Conservation (phyloP, 2,888 invertebrate genomes). For the Orthosia cruda region DNA sequence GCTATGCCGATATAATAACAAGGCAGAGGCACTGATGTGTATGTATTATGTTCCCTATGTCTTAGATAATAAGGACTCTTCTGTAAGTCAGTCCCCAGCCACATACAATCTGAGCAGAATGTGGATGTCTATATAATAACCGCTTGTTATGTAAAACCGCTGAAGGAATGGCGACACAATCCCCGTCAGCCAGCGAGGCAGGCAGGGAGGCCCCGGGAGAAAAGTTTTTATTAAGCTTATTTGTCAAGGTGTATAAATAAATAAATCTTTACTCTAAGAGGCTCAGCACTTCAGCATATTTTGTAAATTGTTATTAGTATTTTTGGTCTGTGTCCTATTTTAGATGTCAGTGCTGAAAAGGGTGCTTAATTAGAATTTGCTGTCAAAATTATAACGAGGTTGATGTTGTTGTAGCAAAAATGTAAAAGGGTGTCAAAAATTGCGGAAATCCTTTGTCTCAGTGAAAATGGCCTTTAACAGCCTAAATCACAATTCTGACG, state of each 20-base stretch:
- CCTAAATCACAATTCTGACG: background rate
- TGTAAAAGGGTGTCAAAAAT: background rate
- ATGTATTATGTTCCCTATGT: background rate
- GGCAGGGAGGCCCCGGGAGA: slow-evolving; percentile 23
- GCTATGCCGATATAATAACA: background rate
- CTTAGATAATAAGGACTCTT: slow-evolving; percentile 1
- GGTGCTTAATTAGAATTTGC: slow-evolving; percentile 14
- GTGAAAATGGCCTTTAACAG: background rate
- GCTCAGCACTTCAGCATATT: slow-evolving; percentile 25
- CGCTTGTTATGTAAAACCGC: slow-evolving; percentile 49
- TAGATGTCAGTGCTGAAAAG: background rate
- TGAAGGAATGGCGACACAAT: slow-evolving; percentile 37
- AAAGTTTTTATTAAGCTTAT: slow-evolving; percentile 64
- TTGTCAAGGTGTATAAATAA: slow-evolving; percentile 60
- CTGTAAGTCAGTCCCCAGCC: background rate
- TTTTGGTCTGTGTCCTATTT: background rate
- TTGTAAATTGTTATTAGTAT: slow-evolving; percentile 21
- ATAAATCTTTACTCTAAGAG: slow-evolving; percentile 34
- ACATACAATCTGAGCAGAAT: slow-evolving; percentile 16
- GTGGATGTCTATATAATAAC: slow-evolving; percentile 37
- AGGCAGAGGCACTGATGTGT: background rate
- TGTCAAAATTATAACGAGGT: background rate
- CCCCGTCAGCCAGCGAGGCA: slow-evolving; percentile 14
- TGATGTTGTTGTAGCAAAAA: background rate
- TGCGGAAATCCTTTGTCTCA: too few relatives aligned